Evolutionary conservation across 2,888 invertebrate genomes (phyloP).

Genomic region (Torymus tubicola): DNA sequence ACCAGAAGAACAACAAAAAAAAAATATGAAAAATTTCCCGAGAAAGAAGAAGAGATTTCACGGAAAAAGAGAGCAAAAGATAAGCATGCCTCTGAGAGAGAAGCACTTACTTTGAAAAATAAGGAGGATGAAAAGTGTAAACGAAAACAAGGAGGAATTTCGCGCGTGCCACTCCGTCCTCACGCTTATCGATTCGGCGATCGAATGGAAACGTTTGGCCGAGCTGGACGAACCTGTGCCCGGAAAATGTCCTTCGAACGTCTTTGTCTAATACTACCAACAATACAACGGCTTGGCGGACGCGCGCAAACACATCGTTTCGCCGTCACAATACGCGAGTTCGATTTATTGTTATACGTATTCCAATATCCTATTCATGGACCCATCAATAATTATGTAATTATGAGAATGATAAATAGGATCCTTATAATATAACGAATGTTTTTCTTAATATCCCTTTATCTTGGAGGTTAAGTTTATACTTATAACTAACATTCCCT

Average conservation of each 20-base stretch:
- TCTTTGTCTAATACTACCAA: slow-evolving; percentile 61
- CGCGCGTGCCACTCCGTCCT: slow-evolving; percentile 47
- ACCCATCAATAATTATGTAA: neutral
- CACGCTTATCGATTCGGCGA: slow-evolving; percentile 42
- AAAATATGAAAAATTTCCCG: slow-evolving; percentile 8
- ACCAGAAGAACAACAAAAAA: neutral
- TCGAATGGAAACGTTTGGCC: slow-evolving; percentile 46
- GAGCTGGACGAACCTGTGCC: slow-evolving; percentile 23
- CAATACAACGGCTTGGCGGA: slow-evolving; percentile 64
- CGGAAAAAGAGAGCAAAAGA: neutral
- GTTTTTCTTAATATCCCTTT: too few species aligned
- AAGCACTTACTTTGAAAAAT: neutral
- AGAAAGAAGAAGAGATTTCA: neutral
- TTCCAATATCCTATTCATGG: neutral
- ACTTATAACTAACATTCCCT: too few species aligned
- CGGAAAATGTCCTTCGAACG: slow-evolving; percentile 60
- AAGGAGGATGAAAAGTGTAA: too few species aligned
- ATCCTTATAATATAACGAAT: too few species aligned
- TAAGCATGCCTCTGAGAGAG: too few species aligned
- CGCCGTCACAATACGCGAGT: neutral
- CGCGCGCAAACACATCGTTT: slow-evolving; percentile 67
- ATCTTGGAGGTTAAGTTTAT: too few species aligned
- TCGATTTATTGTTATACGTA: slow-evolving; percentile 44
- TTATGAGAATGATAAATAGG: too few species aligned
- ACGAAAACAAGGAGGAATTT: neutral